These are phyloP conservation scores for Tragopan temminckii DNA, from an alignment of 2,797 vertebrate species.

Conservation along the genomic window DNA sequence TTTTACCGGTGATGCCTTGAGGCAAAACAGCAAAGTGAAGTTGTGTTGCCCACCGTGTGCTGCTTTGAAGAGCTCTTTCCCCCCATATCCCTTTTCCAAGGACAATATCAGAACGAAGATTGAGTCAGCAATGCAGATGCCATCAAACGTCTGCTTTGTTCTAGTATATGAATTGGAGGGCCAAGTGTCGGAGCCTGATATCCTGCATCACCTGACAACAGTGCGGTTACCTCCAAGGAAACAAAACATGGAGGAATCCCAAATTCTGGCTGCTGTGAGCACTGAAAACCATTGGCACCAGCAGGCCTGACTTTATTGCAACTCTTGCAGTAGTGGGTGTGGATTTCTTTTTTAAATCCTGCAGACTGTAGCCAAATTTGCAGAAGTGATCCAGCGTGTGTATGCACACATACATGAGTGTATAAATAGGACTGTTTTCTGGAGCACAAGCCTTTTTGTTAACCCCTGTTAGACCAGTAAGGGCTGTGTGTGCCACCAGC, in stretches of 20 bases:
- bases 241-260: background rate
- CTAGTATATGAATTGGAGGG: constrained; percentile 28
- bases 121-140: constrained; percentile 65
- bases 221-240: background rate
- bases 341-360: background rate
- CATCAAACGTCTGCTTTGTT: constrained; percentile 27
- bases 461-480: background rate
- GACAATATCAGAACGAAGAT: background rate
- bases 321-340: background rate
- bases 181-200: constrained; percentile 9
- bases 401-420: fast-evolving
- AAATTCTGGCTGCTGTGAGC: background rate
- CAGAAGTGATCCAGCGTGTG: background rate
- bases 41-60: fast-evolving
- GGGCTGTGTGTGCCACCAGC: fast-evolving
- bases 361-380: background rate
- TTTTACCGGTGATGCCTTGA: background rate
- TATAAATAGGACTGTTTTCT: background rate
- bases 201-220: constrained; percentile 24
- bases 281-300: background rate
- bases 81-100: background rate
- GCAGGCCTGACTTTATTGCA: background rate
- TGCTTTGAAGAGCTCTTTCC: background rate
- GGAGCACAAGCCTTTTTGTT: background rate
- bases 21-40: background rate